Evolutionary conservation across 1,140 invertebrate species (phyloP).

Genomic region (Zaprionus inermis): DNA sequence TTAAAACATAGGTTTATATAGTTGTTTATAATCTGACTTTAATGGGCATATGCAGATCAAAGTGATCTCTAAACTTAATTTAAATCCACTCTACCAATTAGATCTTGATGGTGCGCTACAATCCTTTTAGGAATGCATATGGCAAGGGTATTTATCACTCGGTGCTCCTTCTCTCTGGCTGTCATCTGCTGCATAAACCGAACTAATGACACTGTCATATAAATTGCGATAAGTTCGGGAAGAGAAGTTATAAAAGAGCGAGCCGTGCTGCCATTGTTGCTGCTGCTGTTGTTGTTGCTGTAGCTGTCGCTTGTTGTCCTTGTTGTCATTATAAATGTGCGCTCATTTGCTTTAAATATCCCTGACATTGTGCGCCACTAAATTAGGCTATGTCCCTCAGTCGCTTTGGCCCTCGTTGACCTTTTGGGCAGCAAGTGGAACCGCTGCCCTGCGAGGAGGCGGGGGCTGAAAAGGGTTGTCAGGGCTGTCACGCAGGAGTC

Average conservation of each 20-base stretch:
- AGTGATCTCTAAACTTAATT: neutral
- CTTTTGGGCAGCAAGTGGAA: constrained; percentile 79
- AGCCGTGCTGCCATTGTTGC: constrained; percentile 33
- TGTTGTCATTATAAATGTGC: constrained; percentile 81
- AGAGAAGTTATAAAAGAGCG: constrained; percentile 30
- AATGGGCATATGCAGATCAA: no score
- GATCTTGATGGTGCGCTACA: neutral
- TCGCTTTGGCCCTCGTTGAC: constrained; percentile 49
- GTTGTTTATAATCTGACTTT: no score
- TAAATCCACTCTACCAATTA: no score
- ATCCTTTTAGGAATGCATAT: no score
- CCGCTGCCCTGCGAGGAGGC: constrained; percentile 41
- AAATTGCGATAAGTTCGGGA: constrained; percentile 48
- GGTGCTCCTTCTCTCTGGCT: neutral
- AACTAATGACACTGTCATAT: constrained; percentile 60
- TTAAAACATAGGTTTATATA: neutral
- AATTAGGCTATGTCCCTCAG: constrained; percentile 57
- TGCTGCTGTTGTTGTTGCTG: constrained; percentile 1
- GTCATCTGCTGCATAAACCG: constrained; percentile 42
- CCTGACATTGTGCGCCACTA: constrained; percentile 73
- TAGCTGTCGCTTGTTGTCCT: constrained; percentile 43
- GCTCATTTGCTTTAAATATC: constrained; percentile 80
- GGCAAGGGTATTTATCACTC: constrained; percentile 23
- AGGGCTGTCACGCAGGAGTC: constrained; percentile 40
- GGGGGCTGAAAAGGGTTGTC: constrained; percentile 67